Conservation (phyloP, 2,888 invertebrate species). For the Cecidostiba fungosa region DNA sequence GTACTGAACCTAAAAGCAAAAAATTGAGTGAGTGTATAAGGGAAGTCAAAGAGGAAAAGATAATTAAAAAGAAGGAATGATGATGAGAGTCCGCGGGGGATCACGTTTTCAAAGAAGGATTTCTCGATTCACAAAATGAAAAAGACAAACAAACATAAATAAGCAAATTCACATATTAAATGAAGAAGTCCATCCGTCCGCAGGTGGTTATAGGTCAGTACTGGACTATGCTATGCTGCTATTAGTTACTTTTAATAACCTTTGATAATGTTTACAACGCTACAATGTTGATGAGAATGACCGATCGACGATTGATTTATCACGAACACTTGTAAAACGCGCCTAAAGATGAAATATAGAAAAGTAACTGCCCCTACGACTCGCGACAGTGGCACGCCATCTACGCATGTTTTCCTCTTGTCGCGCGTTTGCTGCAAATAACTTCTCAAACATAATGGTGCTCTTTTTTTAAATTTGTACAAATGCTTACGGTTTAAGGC, state of each 20-base stretch:
- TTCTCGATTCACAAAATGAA: constrained; percentile 58
- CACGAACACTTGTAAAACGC: constrained; percentile 56
- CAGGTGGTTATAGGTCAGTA: constrained; percentile 80
- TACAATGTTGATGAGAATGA: constrained; percentile 44
- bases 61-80: constrained; percentile 51
- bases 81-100: constrained; percentile 57
- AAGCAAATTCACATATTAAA: constrained; percentile 57
- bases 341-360: constrained; percentile 24
- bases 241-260: constrained; percentile 64
- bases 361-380: constrained; percentile 32
- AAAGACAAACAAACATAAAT: constrained; percentile 59
- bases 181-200: constrained; percentile 76
- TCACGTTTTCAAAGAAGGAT: constrained; percentile 58
- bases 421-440: constrained; percentile 25
- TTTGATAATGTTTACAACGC: constrained; percentile 50
- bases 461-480: constrained; percentile 50
- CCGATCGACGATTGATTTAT: constrained; percentile 47
- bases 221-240: constrained; percentile 80
- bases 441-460: constrained; percentile 56
- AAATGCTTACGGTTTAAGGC: constrained; percentile 43
- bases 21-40: constrained; percentile 68
- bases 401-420: constrained; percentile 47
- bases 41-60: constrained; percentile 61
- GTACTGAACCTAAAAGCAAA: constrained; percentile 78
- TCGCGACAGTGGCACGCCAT: constrained; percentile 57